Evolutionary conservation across 2,113 vertebrate genomes (phyloP).

Genomic region (Ceyx cyanopectus): DNA sequence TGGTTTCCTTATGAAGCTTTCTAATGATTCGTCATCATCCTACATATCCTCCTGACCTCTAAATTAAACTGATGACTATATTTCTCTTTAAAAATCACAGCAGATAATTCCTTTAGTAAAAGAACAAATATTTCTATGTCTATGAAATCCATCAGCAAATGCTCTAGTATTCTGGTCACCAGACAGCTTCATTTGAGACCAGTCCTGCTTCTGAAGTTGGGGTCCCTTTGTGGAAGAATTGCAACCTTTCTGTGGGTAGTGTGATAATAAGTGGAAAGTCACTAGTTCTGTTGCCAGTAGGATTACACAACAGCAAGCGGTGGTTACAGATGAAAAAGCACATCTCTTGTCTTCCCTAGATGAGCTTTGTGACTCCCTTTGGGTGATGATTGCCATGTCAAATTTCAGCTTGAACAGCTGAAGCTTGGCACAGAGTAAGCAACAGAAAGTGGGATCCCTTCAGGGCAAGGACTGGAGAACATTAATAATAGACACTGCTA

Average conservation of each 20-base stretch:
- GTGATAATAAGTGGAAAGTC: not conserved
- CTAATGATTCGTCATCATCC: not conserved
- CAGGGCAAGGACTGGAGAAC: not conserved
- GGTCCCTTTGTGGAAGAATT: not conserved
- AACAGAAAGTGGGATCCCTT: constrained; percentile 17
- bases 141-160: not conserved
- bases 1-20: not conserved
- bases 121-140: not conserved
- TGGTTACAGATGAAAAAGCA: not conserved
- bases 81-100: not conserved
- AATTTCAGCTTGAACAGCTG: constrained; percentile 20
- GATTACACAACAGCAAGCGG: not conserved
- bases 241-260: not conserved
- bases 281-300: not conserved
- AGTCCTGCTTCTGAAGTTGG: not conserved
- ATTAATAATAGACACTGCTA: constrained; percentile 26
- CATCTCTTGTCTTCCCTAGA: not conserved
- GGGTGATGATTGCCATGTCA: constrained; percentile 11
- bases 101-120: not conserved
- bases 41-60: not conserved
- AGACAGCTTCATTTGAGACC: not conserved
- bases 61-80: not conserved
- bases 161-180: not conserved
- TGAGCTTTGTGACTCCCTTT: not conserved
- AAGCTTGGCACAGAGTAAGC: constrained; percentile 15